Evolutionary conservation across 2,797 vertebrate genomes (phyloP).

Genomic region (Cyprinodon diabolis): DNA sequence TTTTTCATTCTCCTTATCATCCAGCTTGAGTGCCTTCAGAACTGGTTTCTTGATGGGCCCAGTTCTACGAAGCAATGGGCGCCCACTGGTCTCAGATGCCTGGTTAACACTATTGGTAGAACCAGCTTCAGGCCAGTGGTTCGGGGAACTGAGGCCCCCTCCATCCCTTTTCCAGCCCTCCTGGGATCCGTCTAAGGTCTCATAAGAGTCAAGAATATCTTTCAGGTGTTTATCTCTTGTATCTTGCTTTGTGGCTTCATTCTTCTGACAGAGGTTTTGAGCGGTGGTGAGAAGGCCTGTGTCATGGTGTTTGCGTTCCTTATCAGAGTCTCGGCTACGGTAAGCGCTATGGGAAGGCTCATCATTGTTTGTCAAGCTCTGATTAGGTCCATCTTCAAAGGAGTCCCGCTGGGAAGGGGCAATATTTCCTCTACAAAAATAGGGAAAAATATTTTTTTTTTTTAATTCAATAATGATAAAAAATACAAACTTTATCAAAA

Average conservation of each 20-base stretch:
- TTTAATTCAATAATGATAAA: not conserved
- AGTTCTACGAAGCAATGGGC: conserved; percentile 85
- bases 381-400: conserved; percentile 87
- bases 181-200: conserved; percentile 70
- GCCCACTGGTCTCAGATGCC: conserved; percentile 84
- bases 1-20: conserved; percentile 96
- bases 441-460: conserved; percentile 8
- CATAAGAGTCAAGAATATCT: conserved; percentile 74
- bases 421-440: conserved; percentile 81
- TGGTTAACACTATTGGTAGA: conserved; percentile 76
- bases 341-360: conserved; percentile 77
- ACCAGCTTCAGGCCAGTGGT: conserved; percentile 83
- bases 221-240: conserved; percentile 81
- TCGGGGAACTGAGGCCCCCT: conserved; percentile 60
- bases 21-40: conserved; percentile 96
- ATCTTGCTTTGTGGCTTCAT: conserved; percentile 83
- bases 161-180: conserved; percentile 90
- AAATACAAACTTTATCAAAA: not conserved
- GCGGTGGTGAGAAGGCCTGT: conserved; percentile 74
- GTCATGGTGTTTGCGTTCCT: conserved; percentile 83
- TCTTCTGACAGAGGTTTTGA: conserved; percentile 74
- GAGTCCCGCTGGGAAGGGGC: conserved; percentile 85
- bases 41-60: conserved; percentile 98
- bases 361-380: conserved; percentile 78
- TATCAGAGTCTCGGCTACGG: conserved; percentile 81